Percentiles rank a stretch among this genome's conserved stretches.
Evolutionary conservation across 2,797 vertebrate species (phyloP).

Genomic region (Sebastiscus tertius): DNA sequence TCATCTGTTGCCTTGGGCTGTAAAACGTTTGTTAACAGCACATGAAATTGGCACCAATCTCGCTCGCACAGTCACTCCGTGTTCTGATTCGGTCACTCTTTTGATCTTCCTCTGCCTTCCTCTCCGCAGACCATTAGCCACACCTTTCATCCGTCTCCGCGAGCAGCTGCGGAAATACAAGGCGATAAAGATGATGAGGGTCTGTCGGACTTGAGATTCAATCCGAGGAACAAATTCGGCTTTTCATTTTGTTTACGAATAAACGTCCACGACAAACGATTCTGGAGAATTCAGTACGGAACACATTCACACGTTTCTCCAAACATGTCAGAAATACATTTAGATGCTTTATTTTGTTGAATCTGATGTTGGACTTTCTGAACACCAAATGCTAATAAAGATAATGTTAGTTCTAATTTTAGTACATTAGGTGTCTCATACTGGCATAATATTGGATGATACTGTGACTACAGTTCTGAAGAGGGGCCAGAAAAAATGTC

Average conservation of each 20-base stretch:
- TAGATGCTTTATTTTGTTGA: not conserved
- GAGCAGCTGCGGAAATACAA: conserved; percentile 1
- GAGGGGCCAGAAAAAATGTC: not conserved
- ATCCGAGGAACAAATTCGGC: conserved; percentile 2
- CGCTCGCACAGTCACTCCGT: not conserved
- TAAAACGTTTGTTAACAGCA: conserved; percentile 18
- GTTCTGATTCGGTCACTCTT: not conserved
- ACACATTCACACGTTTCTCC: not conserved
- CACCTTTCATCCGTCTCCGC: conserved; percentile 3
- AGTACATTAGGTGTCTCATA: not conserved
- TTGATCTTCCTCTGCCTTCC: conserved; percentile 31
- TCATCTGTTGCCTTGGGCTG: conserved; percentile 31
- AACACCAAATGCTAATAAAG: not conserved
- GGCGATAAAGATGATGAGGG: not conserved
- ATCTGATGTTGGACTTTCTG: not conserved
- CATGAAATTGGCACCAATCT: conserved; percentile 12
- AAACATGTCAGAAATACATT: not conserved
- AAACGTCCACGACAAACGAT: not conserved
- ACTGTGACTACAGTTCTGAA: not conserved
- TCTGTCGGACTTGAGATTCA: not conserved
- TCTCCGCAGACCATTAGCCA: conserved; percentile 21
- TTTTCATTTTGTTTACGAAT: not conserved
- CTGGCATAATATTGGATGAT: not conserved
- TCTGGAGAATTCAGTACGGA: not conserved
- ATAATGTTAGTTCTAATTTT: not conserved